Percentiles rank a stretch among this genome's conserved stretches.
Evolutionary conservation across 2,113 vertebrate genomes (phyloP).

Genomic region (Notiomystis cincta): DNA sequence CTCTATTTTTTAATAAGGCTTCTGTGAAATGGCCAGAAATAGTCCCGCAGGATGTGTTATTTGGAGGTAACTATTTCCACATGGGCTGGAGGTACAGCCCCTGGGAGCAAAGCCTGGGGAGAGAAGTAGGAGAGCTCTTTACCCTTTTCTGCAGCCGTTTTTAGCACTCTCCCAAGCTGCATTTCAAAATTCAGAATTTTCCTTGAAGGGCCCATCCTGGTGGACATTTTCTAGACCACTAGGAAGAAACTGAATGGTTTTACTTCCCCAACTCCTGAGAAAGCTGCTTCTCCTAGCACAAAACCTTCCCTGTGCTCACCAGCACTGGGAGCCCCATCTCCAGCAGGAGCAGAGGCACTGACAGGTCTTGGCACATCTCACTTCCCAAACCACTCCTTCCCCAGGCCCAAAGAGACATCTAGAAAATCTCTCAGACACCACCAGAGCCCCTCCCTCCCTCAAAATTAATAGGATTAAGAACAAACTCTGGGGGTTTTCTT

Average conservation of each 20-base stretch:
- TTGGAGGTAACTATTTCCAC: constrained; percentile 57
- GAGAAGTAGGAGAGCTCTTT: background rate
- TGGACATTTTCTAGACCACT: constrained; percentile 45
- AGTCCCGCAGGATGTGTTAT: constrained; percentile 34
- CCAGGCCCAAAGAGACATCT: background rate
- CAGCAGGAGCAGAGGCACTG: background rate
- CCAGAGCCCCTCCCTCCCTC: background rate
- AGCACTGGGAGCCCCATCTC: background rate
- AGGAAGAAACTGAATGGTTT: background rate
- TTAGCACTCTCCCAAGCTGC: constrained; percentile 69
- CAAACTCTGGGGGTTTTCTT: background rate
- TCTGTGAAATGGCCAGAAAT: constrained; percentile 53
- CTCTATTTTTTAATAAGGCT: constrained; percentile 61
- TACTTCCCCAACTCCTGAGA: background rate
- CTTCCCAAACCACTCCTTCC: background rate
- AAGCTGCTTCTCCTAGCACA: background rate
- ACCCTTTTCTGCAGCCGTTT: constrained; percentile 65
- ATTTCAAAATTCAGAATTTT: constrained; percentile 58
- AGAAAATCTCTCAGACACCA: background rate
- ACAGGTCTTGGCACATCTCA: background rate
- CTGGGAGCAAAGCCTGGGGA: background rate
- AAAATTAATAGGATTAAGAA: background rate
- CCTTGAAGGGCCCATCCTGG: constrained; percentile 61
- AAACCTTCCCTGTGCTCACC: background rate
- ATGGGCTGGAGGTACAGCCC: constrained; percentile 10